Percentiles rank a stretch among this genome's conserved stretches.
Evolutionary conservation across 2,113 vertebrate genomes (phyloP).

Genomic region (Aleadryas rufinucha): DNA sequence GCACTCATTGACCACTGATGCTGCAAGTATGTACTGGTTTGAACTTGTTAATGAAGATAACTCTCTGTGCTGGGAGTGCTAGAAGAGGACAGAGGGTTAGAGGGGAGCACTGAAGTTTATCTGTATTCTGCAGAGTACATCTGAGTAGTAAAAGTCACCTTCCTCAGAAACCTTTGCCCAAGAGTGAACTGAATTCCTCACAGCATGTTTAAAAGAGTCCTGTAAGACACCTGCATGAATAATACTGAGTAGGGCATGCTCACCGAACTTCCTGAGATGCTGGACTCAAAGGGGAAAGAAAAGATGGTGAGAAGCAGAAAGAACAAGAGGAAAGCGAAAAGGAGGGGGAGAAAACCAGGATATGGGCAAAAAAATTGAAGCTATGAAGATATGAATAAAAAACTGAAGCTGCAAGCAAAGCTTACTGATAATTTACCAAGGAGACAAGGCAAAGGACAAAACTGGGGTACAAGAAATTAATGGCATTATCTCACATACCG

Average conservation of each 20-base stretch:
- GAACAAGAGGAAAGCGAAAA: not conserved
- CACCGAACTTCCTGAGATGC: not conserved
- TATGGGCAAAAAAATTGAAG: not conserved
- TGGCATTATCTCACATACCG: not conserved
- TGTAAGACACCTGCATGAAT: conserved; percentile 42
- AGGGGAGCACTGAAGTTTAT: conserved; percentile 25
- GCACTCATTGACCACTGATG: not conserved
- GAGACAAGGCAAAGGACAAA: not conserved
- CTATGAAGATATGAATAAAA: not conserved
- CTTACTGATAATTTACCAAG: not conserved
- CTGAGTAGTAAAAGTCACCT: conserved; percentile 58
- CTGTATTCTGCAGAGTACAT: conserved; percentile 43
- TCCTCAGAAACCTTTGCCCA: conserved; percentile 57
- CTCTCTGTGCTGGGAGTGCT: not conserved
- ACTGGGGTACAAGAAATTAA: not conserved
- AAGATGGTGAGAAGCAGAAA: not conserved
- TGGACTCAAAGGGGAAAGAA: not conserved
- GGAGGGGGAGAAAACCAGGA: not conserved
- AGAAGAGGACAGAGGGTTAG: not conserved
- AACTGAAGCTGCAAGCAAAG: not conserved
- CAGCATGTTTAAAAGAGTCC: conserved; percentile 32
- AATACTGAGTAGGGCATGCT: not conserved
- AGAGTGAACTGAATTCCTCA: conserved; percentile 40
- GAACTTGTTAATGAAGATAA: conserved; percentile 24
- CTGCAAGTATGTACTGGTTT: not conserved